Evolutionary conservation across 2,888 invertebrate species (phyloP).

Genomic region (Epsilonema sp.): DNA sequence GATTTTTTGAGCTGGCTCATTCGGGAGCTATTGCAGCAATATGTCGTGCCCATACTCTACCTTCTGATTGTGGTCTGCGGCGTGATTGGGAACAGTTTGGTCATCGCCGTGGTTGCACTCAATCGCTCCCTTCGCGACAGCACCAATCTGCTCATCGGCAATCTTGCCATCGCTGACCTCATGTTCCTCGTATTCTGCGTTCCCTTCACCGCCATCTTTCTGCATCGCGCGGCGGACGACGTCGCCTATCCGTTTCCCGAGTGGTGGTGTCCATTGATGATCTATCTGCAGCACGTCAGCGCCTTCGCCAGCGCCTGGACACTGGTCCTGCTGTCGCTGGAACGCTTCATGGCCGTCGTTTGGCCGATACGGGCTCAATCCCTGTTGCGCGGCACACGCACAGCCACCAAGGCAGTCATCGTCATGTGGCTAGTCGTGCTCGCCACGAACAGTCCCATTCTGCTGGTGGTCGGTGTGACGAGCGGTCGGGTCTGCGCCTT

Average conservation of each 20-base stretch:
- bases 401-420: background rate
- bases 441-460: background rate
- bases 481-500: background rate
- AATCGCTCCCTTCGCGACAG: conserved; percentile 75
- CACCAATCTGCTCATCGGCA: conserved; percentile 58
- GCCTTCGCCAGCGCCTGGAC: conserved; percentile 79
- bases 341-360: conserved; percentile 50
- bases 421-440: background rate
- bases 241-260: background rate
- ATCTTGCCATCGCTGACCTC: background rate
- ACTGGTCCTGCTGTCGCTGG: conserved; percentile 68
- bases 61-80: conserved; percentile 33
- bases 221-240: too few species aligned
- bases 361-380: background rate
- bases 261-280: background rate
- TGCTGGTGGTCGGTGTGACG: background rate
- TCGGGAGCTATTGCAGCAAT: background rate
- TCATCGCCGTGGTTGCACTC: conserved; percentile 61
- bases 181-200: conserved; percentile 2
- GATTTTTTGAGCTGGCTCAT: too few species aligned
- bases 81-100: conserved; percentile 59
- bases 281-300: conserved; percentile 32
- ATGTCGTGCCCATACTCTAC: background rate
- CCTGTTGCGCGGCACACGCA: background rate
- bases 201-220: conserved; percentile 4